Evolutionary conservation across 2,797 vertebrate genomes (phyloP), one percentile per base, ranked within the genome.

Genomic region (Nyctibius grandis): DNA sequence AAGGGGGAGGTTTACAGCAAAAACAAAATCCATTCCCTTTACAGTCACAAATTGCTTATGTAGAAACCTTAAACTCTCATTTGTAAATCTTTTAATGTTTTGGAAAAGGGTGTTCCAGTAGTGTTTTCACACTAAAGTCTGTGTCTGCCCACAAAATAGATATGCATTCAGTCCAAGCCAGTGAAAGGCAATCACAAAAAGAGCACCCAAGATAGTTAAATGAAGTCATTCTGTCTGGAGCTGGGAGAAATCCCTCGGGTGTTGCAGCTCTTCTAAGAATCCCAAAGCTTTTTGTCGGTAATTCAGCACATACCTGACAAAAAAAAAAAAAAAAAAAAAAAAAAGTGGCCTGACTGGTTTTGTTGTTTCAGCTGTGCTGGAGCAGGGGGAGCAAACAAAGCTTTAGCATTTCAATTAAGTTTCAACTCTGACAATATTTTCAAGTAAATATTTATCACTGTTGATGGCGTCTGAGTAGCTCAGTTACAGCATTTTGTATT

Each of bases 261-360:
- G 78, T 4, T 78, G 64, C 81, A 59, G 31, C 56, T 94, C 57
- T 67, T 59, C 80, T 69, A 28, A 90, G 89, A 95, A 91, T 83
- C 75, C 91, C 85, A 63, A 80, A 91, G 92, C 34, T 77, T 90
- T 89, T 72, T 85, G 91, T 89, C 93, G 85, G 80, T 67, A 95
- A 95, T 76, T 96, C 93, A 95, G 89, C 80, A 63, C 77, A 85
- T 96, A 96, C 95, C 95, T 84, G 89, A 83, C 69, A 68, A 47
- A 69, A 80, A 73, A 59, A 77, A 63, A 82, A 73, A 86, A 67
- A 65, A 67, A 15, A 60, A 57, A 68, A 38, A 53, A 75, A 61
- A 50, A 83, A 96, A 88, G 93, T 92, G 53, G 96, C 38, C 94
- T 10, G 90, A 95, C 97, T 86, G 96, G 97, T 98, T 97, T 86